A percentile compares a stretch with the other conserved stretches of the same genome.
These are phyloP conservation scores for Epinotia bilunana DNA, from an alignment of 2,888 invertebrate genomes.

Conservation along the genomic window DNA sequence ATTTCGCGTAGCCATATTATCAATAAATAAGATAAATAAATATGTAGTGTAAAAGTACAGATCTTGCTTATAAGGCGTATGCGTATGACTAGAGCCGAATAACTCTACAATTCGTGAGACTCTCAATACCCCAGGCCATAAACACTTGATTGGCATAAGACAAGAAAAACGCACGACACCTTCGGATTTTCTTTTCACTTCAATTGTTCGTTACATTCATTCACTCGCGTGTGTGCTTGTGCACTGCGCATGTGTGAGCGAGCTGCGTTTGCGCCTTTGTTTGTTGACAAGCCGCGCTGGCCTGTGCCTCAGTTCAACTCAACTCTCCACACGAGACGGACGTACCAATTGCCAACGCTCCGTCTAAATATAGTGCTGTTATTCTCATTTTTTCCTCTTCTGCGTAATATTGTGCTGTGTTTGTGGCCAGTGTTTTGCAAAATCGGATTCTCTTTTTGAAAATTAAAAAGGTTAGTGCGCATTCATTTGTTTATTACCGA, in stretches of 20 bases:
- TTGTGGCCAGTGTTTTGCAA: slow-evolving; percentile 53
- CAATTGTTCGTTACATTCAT: slow-evolving; percentile 74
- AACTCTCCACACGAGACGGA: slow-evolving; percentile 63
- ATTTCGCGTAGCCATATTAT: too few relatives aligned
- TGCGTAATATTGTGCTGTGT: slow-evolving; percentile 71
- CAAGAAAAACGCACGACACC: slow-evolving; percentile 30
- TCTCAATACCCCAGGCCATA: background rate
- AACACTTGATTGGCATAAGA: slow-evolving; percentile 9
- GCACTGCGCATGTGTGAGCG: slow-evolving; percentile 71
- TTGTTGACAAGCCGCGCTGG: slow-evolving; percentile 78
- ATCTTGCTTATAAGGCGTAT: too few relatives aligned
- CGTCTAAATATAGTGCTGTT: slow-evolving; percentile 76
- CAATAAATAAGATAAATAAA: too few relatives aligned
- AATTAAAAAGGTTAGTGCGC: slow-evolving; percentile 27
- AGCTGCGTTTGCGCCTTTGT: slow-evolving; percentile 77
- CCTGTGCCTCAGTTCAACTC: slow-evolving; percentile 61
- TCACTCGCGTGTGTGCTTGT: slow-evolving; percentile 64
- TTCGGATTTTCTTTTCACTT: slow-evolving; percentile 45
- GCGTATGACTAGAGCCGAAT: background rate
- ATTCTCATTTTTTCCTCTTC: slow-evolving; percentile 60
- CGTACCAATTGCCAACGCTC: slow-evolving; percentile 60
- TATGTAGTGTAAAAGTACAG: too few relatives aligned
- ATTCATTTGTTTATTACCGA: background rate
- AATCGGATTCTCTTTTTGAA: slow-evolving; percentile 16
- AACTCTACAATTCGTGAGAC: background rate